Base-by-base conservation (phyloP, 2,888 invertebrate genomes). In the Uloborus plumipes region DNA sequence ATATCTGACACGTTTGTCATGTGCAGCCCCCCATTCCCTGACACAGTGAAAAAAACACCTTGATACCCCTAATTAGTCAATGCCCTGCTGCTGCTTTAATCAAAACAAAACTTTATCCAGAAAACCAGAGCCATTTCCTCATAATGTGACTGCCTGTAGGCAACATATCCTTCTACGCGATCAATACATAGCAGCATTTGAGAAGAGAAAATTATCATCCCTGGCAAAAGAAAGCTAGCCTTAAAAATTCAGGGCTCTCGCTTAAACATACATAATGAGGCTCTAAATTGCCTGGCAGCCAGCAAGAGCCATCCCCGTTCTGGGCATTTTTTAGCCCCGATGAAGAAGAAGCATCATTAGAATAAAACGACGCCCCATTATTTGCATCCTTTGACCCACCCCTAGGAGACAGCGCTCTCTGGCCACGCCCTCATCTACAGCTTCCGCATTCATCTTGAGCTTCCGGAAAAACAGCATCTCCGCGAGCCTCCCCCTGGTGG, bases 361-460 rank as follows among this genome's bases (percentile, higher is more conserved):
- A 81, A 81, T 81, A 81, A 81, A 81, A 81, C 69, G 70, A 80
- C 74, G 80, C 80, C 79, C 79, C 15, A 62, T 67, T 80, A 80
- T 80, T 80, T 80, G 79, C 79, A 73, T 61, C 49, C 62, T 62
- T 49, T n/a, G 64, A 64, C 39, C 64, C 73, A 72, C 67, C 61
- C 79, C 78, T 59, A 59, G 61, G 20, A 53, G 49, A 9, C 26
- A 62, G 65, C 50, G 11, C 22, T 26, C 51, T 51, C 51, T 50
- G 39, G 51, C 72, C 55, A 59, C 69, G 69, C 77, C 77, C 55
- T 64, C 53, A 49, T 67, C 73, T 50, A 31, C 53, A 67, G 50
- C 67, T 75, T 75, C 62, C 53, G 70, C 70, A 70, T 78, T 55
- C 64, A 70, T 78, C 75, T 49, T 26, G 22, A n/a, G 58, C 59